Evolutionary conservation across 2,888 invertebrate species (phyloP), one percentile per base, ranked within the genome.

Genomic region (Machimus atricapillus): DNA sequence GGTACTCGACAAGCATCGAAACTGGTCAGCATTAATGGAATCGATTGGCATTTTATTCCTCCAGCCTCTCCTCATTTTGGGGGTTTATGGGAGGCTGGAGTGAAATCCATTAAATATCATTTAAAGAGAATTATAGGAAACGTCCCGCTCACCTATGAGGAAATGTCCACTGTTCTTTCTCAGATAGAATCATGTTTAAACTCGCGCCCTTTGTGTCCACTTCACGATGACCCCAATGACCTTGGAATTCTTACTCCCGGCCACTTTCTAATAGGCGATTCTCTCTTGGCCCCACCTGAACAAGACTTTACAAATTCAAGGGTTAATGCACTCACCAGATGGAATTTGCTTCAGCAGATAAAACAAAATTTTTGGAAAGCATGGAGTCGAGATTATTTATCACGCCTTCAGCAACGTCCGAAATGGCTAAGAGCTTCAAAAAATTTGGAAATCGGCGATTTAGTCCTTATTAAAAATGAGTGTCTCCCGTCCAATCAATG

Each of bases 41-140:
- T 31, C 6, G 8, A 78, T 14, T 91, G 91, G 91, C 88, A 90
- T 43, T 91, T 91, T 73, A 90, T 89, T 34, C 34, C 34, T 34
- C 34, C 34, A 7, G 34, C 34, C 34, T 34, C 34, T 34, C 34
- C 34, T 34, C 52, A 78, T 9, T 78, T 43, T 34, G 40, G 34
- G n/a, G 19, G 40, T 34, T 34, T 34, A 34, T 34, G 34, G 34
- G 34, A 34, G 34, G 7, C 34, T 34, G 34, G 34, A 34, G 34
- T 34, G 34, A 34, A 34, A 34, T 34, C 34, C 34, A 34, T 34
- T 34, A 34, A 34, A 27, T 16, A 78, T 23, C 78, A 78, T n/a
- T 16, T 78, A 16, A 78, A 34, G 40, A n/a, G 78, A n/a, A 23
- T 34, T 12, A 14, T 14, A 8, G 77, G 74, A 66, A 43, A 74